Evolutionary conservation across 2,888 invertebrate species (phyloP).

Genomic region (Heliconius erato): DNA sequence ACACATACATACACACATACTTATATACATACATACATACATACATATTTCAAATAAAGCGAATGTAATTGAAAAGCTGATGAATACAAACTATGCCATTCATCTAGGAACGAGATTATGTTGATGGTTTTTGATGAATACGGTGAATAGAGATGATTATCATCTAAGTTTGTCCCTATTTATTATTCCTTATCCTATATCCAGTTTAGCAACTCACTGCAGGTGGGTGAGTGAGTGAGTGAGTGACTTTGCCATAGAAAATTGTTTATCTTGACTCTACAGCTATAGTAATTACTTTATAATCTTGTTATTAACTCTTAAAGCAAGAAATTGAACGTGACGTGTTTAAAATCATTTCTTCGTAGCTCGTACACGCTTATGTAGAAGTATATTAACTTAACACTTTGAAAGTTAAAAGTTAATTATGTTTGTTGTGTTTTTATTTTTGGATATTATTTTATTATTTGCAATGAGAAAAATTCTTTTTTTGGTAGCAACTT

Average conservation of each 20-base stretch:
- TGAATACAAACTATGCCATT: constrained; percentile 50
- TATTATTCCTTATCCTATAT: constrained; percentile 30
- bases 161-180: constrained; percentile 28
- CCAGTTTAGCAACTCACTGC: constrained; percentile 30
- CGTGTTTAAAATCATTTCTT: constrained; percentile 7
- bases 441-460: not conserved
- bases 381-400: not conserved
- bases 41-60: constrained; percentile 39
- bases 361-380: not conserved
- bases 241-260: not conserved
- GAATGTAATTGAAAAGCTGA: constrained; percentile 49
- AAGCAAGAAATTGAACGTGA: constrained; percentile 22
- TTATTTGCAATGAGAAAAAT: too few species aligned
- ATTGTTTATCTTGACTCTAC: constrained; percentile 15
- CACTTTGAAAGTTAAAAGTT: not conserved
- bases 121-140: constrained; percentile 44
- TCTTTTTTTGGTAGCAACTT: not conserved
- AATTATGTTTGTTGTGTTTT: too few species aligned
- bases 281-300: constrained; percentile 16
- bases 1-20: constrained; percentile 9
- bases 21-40: not conserved
- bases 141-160: constrained; percentile 36
- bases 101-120: constrained; percentile 36
- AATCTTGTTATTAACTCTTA: constrained; percentile 19
- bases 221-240: too few species aligned